Evolutionary conservation across 2,888 invertebrate genomes (phyloP), one percentile per base, ranked within the genome.

Genomic region (Gari tellinella): DNA sequence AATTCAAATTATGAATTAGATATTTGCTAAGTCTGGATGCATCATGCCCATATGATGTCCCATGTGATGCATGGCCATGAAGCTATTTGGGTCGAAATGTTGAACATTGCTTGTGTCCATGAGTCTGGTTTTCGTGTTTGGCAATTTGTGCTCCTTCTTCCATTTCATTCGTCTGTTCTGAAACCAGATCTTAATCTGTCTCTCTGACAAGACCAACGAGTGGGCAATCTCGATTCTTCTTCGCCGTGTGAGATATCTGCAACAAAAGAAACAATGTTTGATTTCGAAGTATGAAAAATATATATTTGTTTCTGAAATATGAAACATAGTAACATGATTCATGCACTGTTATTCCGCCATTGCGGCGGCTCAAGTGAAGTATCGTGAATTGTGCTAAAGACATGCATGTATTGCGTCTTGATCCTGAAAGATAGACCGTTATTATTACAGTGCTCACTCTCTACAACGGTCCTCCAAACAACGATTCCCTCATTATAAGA

Each of bases 81-180:
- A 68, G 41, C 70, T 80, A 69, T 78, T 76, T 10, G 84, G 69
- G 67, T 80, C 75, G 72, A 78, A 77, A 69, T 81, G 75, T 38
- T 68, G 72, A 45, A 82, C 76, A 19, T 69, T 78, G 48, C 78
- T 81, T 8, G 82, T 78, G 75, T 86, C 86, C 80, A 86, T 79
- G 31, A 87, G 77, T 60, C 87, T 67, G 12, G 85, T 85, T 68
- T 87, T 87, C 10, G 87, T 87, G 60, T 86, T 87, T 51, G 87
- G 90, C 49, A 89, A 80, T 70, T 89, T 88, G 60, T 88, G 84
- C 73, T 90, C 90, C 55, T 90, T 90, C 80, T 98, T 98, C 97
- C 97, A 97, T 94, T 98, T 98, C 98, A 98, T 98, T 92, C 98
- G 95, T 85, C 98, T 94, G 93, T 98, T 98, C 93, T 98, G 98